Evolutionary conservation across 1,140 invertebrate species (phyloP).

Genomic region (Euglossa dilemma): DNA sequence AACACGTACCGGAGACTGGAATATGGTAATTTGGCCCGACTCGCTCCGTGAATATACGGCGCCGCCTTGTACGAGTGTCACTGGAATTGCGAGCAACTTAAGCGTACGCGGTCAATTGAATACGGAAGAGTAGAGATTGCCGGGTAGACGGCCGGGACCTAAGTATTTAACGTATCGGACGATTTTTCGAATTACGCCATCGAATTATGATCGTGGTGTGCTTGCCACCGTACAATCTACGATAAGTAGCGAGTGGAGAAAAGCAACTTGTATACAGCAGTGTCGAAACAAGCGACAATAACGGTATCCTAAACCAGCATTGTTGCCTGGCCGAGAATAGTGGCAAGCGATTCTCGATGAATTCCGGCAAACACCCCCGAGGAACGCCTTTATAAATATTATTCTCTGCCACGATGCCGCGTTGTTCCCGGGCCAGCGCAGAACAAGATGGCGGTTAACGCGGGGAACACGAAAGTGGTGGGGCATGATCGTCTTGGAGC

Average conservation of each 20-base stretch:
- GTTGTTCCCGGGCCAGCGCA: background rate
- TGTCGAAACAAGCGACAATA: background rate
- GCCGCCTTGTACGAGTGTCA: slow-evolving; percentile 43
- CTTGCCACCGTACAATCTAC: too few species aligned
- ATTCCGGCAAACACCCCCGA: background rate
- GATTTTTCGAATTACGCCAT: slow-evolving; percentile 21
- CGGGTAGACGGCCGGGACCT: too few species aligned
- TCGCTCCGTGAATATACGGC: slow-evolving; percentile 42
- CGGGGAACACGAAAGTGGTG: background rate
- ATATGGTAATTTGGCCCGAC: slow-evolving; percentile 63
- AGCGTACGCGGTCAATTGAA: slow-evolving; percentile 34
- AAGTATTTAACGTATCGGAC: background rate
- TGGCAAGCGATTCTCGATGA: slow-evolving; percentile 1
- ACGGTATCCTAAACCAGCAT: background rate
- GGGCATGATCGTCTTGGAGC: background rate
- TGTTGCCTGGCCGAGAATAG: background rate
- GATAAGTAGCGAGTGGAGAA: background rate
- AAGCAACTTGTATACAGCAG: background rate
- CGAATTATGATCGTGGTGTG: slow-evolving; percentile 9
- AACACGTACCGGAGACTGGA: slow-evolving; percentile 47
- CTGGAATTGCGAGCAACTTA: slow-evolving; percentile 49
- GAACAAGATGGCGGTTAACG: background rate
- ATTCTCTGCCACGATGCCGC: background rate
- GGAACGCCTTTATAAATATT: slow-evolving; percentile 11
- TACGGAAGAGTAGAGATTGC: background rate